A percentile compares a stretch with the other conserved stretches of the same genome.
Evolutionary conservation across 2,888 invertebrate genomes (phyloP).

Genomic region (Zaprionus bogoriensis): DNA sequence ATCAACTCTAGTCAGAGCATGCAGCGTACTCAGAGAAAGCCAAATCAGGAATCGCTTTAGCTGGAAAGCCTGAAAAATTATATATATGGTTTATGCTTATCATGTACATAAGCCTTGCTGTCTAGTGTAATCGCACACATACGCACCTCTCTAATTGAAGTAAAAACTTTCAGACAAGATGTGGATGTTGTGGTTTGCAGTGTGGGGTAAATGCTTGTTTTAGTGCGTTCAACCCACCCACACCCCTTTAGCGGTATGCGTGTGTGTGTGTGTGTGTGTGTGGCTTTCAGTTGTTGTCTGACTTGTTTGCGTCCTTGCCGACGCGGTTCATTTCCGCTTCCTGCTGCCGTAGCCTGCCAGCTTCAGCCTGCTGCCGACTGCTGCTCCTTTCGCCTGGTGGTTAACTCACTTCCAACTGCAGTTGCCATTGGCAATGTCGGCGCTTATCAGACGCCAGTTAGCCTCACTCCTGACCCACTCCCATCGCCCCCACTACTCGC

Average conservation of each 20-base stretch:
- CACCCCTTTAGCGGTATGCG: slow-evolving; percentile 18
- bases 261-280: slow-evolving; percentile 2
- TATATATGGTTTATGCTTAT: too few relatives aligned
- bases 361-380: neutral
- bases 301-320: slow-evolving; percentile 37
- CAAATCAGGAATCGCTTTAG: too few relatives aligned
- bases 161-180: slow-evolving; percentile 41
- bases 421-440: slow-evolving; percentile 24
- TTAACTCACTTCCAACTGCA: slow-evolving; percentile 8
- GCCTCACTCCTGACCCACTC: slow-evolving; percentile 14
- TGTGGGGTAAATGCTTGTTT: slow-evolving; percentile 1
- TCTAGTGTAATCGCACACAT: neutral
- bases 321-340: slow-evolving; percentile 69
- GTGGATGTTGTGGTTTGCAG: neutral
- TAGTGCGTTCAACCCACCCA: slow-evolving; percentile 40
- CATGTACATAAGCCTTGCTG: neutral
- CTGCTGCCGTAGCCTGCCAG: too few relatives aligned
- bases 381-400: slow-evolving; percentile 5
- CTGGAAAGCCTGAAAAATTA: too few relatives aligned
- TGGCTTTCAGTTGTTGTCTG: slow-evolving; percentile 30
- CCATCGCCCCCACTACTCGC: neutral
- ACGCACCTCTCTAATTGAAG: slow-evolving; percentile 58
- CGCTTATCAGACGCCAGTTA: slow-evolving; percentile 44
- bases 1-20: too few relatives aligned
- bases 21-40: too few relatives aligned